These are phyloP conservation scores for pig (Sus scrofa) DNA, from an alignment of 2,113 vertebrate species.

Conservation along the genomic window DNA sequence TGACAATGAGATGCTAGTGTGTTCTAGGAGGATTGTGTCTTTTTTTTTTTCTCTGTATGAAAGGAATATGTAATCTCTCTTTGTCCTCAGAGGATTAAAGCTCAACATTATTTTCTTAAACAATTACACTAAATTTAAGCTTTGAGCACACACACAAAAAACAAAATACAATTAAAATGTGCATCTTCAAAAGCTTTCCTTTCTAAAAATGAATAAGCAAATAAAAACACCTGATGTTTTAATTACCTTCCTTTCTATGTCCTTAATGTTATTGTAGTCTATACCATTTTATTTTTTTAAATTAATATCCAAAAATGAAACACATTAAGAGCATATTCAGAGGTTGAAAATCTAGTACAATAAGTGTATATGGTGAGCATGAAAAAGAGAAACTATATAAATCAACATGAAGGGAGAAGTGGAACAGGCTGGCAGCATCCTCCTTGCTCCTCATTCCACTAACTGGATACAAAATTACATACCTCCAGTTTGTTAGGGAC, in stretches of 20 bases:
- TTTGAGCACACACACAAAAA: neutral
- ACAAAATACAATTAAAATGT: neutral
- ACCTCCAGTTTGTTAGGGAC: neutral
- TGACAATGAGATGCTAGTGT: fast-evolving
- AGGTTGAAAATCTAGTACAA: neutral
- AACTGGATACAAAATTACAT: fast-evolving
- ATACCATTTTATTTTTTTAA: neutral
- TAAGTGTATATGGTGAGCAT: neutral
- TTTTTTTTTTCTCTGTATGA: neutral
- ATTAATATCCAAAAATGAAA: neutral
- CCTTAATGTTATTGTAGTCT: neutral
- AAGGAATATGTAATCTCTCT: neutral
- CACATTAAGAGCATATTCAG: neutral
- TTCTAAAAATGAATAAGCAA: neutral
- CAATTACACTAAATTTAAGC: neutral
- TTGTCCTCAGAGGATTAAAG: neutral
- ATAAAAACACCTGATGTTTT: neutral
- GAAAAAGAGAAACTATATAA: neutral
- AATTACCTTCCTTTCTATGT: neutral
- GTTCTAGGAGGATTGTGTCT: neutral
- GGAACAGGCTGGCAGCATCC: fast-evolving
- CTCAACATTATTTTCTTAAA: conserved; percentile 26
- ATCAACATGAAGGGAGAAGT: fast-evolving
- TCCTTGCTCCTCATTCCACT: neutral
- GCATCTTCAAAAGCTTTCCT: neutral